These are phyloP conservation scores for Scolopax mira DNA, from an alignment of 2,113 vertebrate genomes.

Conservation along the genomic window DNA sequence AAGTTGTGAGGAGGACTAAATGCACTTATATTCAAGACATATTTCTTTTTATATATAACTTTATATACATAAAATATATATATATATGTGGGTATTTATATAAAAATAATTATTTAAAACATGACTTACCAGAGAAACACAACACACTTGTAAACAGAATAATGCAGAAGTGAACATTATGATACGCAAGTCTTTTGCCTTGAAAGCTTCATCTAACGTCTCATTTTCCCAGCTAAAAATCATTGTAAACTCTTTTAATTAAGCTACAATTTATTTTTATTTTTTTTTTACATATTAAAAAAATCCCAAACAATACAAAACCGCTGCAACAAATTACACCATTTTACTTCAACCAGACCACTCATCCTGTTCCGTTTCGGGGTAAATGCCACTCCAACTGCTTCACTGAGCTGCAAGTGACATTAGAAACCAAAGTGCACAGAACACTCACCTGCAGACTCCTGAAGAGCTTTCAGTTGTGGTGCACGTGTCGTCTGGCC, in stretches of 20 bases:
- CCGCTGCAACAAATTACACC: not conserved
- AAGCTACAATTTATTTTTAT: not conserved
- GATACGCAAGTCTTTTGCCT: not conserved
- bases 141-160: not conserved
- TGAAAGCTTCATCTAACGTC: not conserved
- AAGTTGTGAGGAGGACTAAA: not conserved
- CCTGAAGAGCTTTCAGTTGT: not conserved
- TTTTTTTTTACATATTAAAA: not conserved
- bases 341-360: not conserved
- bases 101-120: not conserved
- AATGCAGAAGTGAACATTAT: not conserved
- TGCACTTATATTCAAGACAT: not conserved
- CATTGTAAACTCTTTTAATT: not conserved
- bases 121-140: not conserved
- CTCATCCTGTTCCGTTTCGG: not conserved
- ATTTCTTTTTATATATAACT: not conserved
- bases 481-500: fast-evolving
- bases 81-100: too few species aligned
- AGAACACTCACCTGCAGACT: not conserved
- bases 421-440: fast-evolving
- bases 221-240: not conserved
- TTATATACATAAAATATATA: not conserved
- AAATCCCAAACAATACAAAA: not conserved
- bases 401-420: fast-evolving
- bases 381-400: not conserved